phyloP scores from a whole-genome alignment of 2,888 invertebrate species.

The Synergus laeviventris region DNA sequence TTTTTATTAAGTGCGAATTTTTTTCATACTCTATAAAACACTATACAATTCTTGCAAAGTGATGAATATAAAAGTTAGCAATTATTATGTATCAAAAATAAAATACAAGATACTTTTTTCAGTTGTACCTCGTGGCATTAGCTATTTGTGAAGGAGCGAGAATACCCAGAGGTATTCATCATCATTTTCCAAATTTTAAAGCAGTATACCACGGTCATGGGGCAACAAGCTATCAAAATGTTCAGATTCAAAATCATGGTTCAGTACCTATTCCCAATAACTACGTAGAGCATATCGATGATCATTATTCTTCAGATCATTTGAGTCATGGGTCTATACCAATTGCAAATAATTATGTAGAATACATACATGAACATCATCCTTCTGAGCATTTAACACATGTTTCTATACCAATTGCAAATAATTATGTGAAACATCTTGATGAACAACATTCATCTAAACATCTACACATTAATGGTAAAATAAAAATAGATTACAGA shows the following conservation, averaged over 20 bases:
- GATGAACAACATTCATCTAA: not conserved
- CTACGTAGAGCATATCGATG: conserved; percentile 37
- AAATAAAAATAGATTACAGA: not conserved
- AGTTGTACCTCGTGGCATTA: conserved; percentile 60
- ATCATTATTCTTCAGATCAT: not conserved
- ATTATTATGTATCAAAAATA: not conserved
- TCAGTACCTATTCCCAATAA: conserved; percentile 61
- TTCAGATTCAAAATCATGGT: conserved; percentile 64
- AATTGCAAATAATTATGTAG: conserved; percentile 17
- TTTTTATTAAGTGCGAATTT: no score
- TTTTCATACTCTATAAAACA: no score
- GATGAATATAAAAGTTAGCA: no score
- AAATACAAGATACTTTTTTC: conserved; percentile 41
- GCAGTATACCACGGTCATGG: conserved; percentile 67
- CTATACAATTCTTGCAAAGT: no score
- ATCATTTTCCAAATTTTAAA: conserved; percentile 62
- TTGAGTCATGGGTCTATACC: not conserved
- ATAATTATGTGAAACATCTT: conserved; percentile 9
- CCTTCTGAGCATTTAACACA: not conserved
- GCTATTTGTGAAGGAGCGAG: conserved; percentile 60
- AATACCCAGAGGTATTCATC: conserved; percentile 56
- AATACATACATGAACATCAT: conserved; percentile 27
- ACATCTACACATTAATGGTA: not conserved
- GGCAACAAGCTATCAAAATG: conserved; percentile 71
- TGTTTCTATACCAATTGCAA: not conserved